A percentile compares a stretch with the other conserved stretches of the same genome.
Evolutionary conservation across 2,797 vertebrate species (phyloP).

Genomic region (Protonibea diacanthus): DNA sequence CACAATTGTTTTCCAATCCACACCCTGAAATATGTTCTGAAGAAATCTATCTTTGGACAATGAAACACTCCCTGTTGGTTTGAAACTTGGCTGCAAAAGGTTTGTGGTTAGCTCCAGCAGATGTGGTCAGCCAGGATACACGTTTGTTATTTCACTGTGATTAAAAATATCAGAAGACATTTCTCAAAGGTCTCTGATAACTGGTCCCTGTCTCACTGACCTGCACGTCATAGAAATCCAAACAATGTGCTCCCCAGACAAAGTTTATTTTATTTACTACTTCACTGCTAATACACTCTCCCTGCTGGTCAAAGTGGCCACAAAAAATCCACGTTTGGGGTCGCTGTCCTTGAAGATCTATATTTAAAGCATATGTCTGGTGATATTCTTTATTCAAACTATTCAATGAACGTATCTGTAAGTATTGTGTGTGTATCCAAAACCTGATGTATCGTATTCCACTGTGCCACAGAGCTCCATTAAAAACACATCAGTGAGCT

Average conservation of each 20-base stretch:
- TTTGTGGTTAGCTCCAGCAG: neutral
- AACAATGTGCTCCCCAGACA: neutral
- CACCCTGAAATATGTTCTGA: neutral
- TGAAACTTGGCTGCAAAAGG: constrained; percentile 3
- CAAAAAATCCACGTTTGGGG: neutral
- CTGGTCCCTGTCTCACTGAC: neutral
- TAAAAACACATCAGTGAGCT: neutral
- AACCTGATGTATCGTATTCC: too few species aligned
- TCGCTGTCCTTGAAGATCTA: neutral
- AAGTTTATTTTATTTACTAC: neutral
- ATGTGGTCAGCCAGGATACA: constrained; percentile 8
- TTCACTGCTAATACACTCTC: neutral
- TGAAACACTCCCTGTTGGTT: neutral
- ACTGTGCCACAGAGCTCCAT: neutral
- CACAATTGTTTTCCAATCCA: neutral
- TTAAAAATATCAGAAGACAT: neutral
- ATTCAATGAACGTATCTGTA: neutral
- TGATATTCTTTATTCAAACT: neutral
- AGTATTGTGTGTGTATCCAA: neutral
- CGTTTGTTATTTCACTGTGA: neutral
- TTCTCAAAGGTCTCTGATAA: neutral
- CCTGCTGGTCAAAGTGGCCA: neutral
- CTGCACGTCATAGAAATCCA: constrained; percentile 3
- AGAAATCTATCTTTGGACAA: neutral
- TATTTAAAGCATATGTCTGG: neutral